Conservation (phyloP, 2,888 invertebrate species). For the Drosophila austrosaltans region DNA sequence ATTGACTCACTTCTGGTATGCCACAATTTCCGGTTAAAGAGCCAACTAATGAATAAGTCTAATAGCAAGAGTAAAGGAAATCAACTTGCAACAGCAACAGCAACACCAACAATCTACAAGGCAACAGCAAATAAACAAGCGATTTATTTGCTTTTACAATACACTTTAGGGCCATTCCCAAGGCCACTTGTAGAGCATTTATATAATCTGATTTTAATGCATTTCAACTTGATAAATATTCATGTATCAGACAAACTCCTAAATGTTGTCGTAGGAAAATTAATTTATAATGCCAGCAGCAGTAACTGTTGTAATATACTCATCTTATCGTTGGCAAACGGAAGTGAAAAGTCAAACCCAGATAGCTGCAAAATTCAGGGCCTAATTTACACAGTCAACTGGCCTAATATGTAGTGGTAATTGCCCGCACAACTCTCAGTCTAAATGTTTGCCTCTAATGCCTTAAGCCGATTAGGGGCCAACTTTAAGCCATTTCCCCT, state of each 20-base stretch:
- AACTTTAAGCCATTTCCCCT: slow-evolving; percentile 50
- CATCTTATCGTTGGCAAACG: slow-evolving; percentile 46
- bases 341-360: slow-evolving; percentile 51
- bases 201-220: slow-evolving; percentile 68
- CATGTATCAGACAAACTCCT: slow-evolving; percentile 13
- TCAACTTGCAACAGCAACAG: slow-evolving; percentile 12
- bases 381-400: background rate
- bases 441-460: slow-evolving; percentile 39
- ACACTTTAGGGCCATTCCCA: slow-evolving; percentile 27
- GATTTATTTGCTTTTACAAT: slow-evolving; percentile 23
- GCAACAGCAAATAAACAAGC: slow-evolving; percentile 9
- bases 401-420: slow-evolving; percentile 28
- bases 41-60: slow-evolving; percentile 71
- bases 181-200: slow-evolving; percentile 60
- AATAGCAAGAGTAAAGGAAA: slow-evolving; percentile 30
- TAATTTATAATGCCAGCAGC: slow-evolving; percentile 55
- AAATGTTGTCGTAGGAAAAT: slow-evolving; percentile 23
- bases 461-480: slow-evolving; percentile 70
- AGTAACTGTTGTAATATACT: slow-evolving; percentile 1
- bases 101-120: slow-evolving; percentile 18
- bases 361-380: slow-evolving; percentile 1
- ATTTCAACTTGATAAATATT: slow-evolving; percentile 68
- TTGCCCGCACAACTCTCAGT: slow-evolving; percentile 9
- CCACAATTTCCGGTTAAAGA: slow-evolving; percentile 77
- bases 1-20: slow-evolving; percentile 78